phyloP scores from a whole-genome alignment of 1,140 invertebrate species.

The Scaptomyza pallida region DNA sequence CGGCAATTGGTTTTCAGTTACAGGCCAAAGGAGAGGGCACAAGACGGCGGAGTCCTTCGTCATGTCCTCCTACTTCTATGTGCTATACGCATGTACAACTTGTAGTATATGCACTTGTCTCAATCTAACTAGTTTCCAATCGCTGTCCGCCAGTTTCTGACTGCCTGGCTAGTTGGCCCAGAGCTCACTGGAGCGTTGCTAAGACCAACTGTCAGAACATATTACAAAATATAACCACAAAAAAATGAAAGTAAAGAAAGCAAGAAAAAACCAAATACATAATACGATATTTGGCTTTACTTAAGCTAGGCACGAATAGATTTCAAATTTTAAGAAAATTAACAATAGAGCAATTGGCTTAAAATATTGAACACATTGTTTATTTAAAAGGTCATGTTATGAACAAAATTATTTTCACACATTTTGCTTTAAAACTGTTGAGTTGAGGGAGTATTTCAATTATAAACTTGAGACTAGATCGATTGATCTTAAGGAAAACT shows the following conservation, averaged over 20 bases:
- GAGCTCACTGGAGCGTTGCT: conserved; percentile 31
- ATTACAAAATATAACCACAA: conserved; percentile 14
- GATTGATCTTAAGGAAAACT: no score
- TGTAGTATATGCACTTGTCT: conserved; percentile 36
- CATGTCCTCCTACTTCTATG: not conserved
- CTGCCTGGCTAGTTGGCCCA: conserved; percentile 12
- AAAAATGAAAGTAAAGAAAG: not conserved
- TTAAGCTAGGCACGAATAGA: not conserved
- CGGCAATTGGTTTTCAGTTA: conserved; percentile 64
- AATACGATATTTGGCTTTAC: not conserved
- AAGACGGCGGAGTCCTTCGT: not conserved
- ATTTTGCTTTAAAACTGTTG: no score
- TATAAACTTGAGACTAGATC: no score
- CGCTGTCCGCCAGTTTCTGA: not conserved
- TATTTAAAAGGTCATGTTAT: no score
- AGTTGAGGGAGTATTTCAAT: no score
- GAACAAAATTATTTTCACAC: no score
- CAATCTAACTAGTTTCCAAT: conserved; percentile 34
- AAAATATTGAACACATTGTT: no score
- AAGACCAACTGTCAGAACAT: conserved; percentile 10
- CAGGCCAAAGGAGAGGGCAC: conserved; percentile 12
- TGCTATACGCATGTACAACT: not conserved
- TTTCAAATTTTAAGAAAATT: no score
- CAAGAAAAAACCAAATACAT: not conserved
- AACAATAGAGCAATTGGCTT: no score